Conservation (phyloP, 1,140 invertebrate species). For the Lanistes nyassanus region DNA sequence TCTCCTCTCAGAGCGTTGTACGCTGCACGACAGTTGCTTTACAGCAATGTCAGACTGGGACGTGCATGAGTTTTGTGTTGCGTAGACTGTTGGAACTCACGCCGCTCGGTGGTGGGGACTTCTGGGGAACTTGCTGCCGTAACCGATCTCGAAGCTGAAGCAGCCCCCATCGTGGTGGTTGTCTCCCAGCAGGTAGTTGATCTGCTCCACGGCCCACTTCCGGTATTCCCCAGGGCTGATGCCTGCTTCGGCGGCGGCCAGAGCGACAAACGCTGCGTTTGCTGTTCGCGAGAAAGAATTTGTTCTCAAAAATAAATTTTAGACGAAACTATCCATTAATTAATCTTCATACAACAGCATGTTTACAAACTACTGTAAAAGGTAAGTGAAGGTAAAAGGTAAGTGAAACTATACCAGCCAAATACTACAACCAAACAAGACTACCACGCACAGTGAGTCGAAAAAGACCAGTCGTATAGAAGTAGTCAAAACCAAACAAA, state of each 20-base stretch:
- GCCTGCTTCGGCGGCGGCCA: conserved; percentile 44
- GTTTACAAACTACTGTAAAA: neutral
- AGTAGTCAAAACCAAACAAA: no score
- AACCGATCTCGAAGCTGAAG: conserved; percentile 64
- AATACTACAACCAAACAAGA: no score
- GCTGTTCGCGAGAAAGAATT: conserved; percentile 23
- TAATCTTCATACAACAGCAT: no score
- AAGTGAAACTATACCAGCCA: no score
- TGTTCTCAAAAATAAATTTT: neutral
- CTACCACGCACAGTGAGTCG: no score
- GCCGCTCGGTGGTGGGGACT: conserved; percentile 28
- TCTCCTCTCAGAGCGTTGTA: no score
- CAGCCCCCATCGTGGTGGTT: conserved; percentile 27
- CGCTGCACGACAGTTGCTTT: no score
- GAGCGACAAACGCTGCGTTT: conserved; percentile 42
- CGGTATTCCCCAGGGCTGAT: conserved; percentile 51
- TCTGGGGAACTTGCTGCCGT: conserved; percentile 24
- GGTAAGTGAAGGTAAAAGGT: neutral
- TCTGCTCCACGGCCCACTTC: conserved; percentile 72
- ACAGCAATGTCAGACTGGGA: no score
- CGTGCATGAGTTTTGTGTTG: no score
- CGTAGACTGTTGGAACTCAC: no score
- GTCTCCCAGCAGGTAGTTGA: conserved; percentile 74
- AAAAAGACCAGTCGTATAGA: no score
- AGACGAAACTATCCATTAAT: no score